Conservation (phyloP, 2,888 invertebrate genomes). For the Pasiphila rectangulata region DNA sequence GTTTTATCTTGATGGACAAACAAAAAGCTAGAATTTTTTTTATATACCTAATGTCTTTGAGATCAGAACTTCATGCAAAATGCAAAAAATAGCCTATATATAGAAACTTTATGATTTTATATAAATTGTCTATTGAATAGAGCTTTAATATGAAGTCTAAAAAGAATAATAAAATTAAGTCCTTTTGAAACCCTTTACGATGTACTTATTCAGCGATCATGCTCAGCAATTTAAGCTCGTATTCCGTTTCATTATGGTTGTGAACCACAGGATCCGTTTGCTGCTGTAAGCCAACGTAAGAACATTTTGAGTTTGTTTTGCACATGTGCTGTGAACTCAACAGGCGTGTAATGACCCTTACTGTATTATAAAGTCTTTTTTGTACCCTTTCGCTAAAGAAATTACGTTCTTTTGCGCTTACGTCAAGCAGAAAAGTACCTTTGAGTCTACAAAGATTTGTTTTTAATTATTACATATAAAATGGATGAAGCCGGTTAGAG, state of each 20-base stretch:
- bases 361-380: conserved; percentile 67
- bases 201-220: conserved; percentile 1
- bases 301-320: conserved; percentile 57
- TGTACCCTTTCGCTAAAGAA: conserved; percentile 56
- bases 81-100: too few species aligned
- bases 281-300: conserved; percentile 28
- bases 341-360: conserved; percentile 69
- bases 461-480: conserved; percentile 18
- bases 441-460: conserved; percentile 50
- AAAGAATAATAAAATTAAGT: conserved; percentile 2
- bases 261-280: conserved; percentile 4
- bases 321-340: conserved; percentile 68
- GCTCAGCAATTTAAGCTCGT: conserved; percentile 11
- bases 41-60: too few species aligned
- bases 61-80: too few species aligned
- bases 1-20: conserved; percentile 4
- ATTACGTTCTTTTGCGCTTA: conserved; percentile 64
- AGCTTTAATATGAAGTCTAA: too few species aligned
- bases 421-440: conserved; percentile 62
- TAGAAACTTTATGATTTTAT: too few species aligned
- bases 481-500: neutral
- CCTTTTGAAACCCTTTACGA: conserved; percentile 11
- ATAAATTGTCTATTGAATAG: too few species aligned
- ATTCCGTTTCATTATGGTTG: conserved; percentile 13
- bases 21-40: neutral